Conservation (phyloP, 2,797 vertebrate species). For the Coranthus polyacanthus region DNA sequence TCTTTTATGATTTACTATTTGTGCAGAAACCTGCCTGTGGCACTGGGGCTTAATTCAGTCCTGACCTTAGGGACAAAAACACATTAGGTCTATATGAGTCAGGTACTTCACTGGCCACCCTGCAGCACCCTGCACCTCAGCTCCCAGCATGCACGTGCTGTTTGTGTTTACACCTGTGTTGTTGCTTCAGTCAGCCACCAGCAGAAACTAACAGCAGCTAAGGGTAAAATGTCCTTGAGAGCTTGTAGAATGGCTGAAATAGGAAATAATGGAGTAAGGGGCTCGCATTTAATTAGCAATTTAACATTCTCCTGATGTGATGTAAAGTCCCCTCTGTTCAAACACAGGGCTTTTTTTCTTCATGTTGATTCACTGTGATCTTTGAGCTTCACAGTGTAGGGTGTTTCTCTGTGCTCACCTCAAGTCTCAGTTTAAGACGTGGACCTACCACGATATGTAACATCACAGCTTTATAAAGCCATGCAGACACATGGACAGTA, state of each 20-base stretch:
- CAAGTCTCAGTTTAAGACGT: too few relatives aligned
- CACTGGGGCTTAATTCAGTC: conserved; percentile 9
- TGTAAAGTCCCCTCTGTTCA: too few relatives aligned
- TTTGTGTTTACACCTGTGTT: conserved; percentile 11
- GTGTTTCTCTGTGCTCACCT: too few relatives aligned
- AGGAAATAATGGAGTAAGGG: background rate
- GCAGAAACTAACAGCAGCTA: background rate
- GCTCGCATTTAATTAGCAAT: background rate
- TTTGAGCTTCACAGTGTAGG: too few relatives aligned
- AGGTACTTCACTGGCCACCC: background rate
- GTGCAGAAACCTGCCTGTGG: conserved; percentile 13
- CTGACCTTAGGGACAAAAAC: conserved; percentile 5
- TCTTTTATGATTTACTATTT: background rate
- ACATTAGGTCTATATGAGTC: conserved; percentile 13
- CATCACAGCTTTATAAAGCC: too few relatives aligned
- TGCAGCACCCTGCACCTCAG: conserved; percentile 19
- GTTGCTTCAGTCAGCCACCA: background rate
- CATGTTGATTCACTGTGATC: too few relatives aligned
- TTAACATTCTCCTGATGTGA: background rate
- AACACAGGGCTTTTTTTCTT: too few relatives aligned
- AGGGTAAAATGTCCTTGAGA: conserved; percentile 9
- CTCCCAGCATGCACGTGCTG: conserved; percentile 37
- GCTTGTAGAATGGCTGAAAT: conserved; percentile 1
- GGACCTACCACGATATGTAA: too few relatives aligned
- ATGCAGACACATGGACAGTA: too few relatives aligned